A percentile compares a stretch with the other conserved stretches of the same genome.
Evolutionary conservation across 2,113 vertebrate genomes (phyloP).

Genomic region (Phalacrocorax carbo): DNA sequence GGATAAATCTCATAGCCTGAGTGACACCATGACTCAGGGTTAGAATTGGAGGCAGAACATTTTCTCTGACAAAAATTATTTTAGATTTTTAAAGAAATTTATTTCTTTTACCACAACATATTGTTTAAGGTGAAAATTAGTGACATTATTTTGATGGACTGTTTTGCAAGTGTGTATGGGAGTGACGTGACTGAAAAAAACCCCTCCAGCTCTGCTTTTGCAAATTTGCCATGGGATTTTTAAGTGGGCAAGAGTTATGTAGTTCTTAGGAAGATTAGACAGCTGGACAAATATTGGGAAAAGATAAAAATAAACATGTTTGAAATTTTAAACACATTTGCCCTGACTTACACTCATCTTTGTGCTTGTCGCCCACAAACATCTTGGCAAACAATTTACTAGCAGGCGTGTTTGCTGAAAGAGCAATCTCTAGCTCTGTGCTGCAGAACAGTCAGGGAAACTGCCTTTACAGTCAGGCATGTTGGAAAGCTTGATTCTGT

Average conservation of each 20-base stretch:
- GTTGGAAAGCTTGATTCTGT: background rate
- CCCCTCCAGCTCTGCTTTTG: background rate
- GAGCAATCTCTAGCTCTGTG: background rate
- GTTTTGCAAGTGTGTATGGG: background rate
- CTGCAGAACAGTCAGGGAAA: background rate
- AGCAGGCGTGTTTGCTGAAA: background rate
- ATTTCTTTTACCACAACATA: background rate
- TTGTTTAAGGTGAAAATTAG: background rate
- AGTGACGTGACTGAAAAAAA: background rate
- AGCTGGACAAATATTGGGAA: background rate
- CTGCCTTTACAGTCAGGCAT: background rate
- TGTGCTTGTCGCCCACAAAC: background rate
- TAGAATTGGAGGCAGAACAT: background rate
- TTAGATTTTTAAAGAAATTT: background rate
- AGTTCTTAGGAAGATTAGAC: background rate
- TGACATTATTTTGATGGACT: background rate
- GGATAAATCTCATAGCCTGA: background rate
- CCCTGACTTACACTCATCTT: background rate
- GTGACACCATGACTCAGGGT: background rate
- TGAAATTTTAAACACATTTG: conserved; percentile 10
- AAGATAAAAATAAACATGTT: background rate
- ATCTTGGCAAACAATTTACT: background rate
- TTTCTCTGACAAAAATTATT: background rate
- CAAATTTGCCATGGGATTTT: background rate
- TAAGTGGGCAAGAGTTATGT: background rate